Conservation (phyloP, 2,888 invertebrate genomes). For the Papilio protenor region DNA sequence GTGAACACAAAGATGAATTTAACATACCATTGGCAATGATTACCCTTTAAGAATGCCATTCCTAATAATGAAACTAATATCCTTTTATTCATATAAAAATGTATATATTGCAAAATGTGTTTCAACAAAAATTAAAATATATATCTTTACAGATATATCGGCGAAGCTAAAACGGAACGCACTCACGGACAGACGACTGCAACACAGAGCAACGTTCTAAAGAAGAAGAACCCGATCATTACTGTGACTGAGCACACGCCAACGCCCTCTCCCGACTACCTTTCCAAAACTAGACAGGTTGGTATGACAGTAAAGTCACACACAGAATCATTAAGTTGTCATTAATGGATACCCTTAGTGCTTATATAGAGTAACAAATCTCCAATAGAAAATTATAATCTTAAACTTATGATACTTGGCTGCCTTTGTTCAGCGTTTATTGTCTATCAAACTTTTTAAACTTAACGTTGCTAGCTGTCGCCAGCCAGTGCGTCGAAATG, state of each 20-base stretch:
- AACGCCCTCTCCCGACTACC: conserved; percentile 94
- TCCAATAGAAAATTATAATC: no score
- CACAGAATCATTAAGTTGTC: no score
- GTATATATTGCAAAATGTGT: no score
- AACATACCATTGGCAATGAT: background rate
- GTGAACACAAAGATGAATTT: background rate
- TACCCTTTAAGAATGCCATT: background rate
- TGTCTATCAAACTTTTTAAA: no score
- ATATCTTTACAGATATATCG: conserved; percentile 86
- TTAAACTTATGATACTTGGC: no score
- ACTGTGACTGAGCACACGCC: conserved; percentile 98
- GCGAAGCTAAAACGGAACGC: conserved; percentile 87
- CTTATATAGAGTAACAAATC: no score
- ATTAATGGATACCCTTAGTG: no score
- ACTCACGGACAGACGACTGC: conserved; percentile 81
- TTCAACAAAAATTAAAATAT: background rate
- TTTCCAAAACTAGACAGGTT: conserved; percentile 87
- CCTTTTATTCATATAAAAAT: no score
- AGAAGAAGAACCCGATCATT: conserved; percentile 96
- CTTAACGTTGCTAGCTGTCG: no score
- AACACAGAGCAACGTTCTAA: conserved; percentile 80
- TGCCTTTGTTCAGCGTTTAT: no score
- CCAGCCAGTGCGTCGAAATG: no score
- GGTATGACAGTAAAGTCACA: conserved; percentile 19
- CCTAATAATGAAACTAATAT: background rate